These are phyloP conservation scores for Cherax destructor DNA, from an alignment of 1,140 invertebrate genomes.

Conservation along the genomic window DNA sequence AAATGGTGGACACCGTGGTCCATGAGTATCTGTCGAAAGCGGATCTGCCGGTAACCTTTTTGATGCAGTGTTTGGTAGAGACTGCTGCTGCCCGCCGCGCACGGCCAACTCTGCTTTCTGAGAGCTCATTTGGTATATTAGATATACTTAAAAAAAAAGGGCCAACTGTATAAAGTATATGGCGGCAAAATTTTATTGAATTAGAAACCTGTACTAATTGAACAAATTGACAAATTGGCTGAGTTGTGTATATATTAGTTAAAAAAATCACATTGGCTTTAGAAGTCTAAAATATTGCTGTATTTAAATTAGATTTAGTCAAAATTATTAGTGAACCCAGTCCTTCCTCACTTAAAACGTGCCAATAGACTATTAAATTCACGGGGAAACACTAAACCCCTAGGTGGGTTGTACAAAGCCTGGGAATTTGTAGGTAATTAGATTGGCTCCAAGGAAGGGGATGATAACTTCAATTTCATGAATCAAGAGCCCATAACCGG, in stretches of 20 bases:
- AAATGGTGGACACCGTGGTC: conserved; percentile 49
- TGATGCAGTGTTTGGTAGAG: conserved; percentile 20
- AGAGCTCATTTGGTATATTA: conserved; percentile 25
- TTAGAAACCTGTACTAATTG: background rate
- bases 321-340: too few relatives aligned
- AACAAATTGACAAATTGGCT: background rate
- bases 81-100: background rate
- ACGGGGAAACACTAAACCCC: too few relatives aligned
- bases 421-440: too few relatives aligned
- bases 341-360: too few relatives aligned
- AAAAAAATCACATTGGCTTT: too few relatives aligned
- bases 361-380: too few relatives aligned
- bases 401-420: too few relatives aligned
- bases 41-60: conserved; percentile 44
- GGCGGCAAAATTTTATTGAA: background rate
- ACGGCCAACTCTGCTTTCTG: conserved; percentile 17
- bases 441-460: too few relatives aligned
- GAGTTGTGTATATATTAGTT: background rate
- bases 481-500: too few relatives aligned
- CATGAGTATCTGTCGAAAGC: conserved; percentile 26
- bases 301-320: too few relatives aligned
- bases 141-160: background rate
- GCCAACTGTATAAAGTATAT: background rate
- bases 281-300: too few relatives aligned
- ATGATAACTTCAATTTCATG: too few relatives aligned